Evolutionary conservation across 2,113 vertebrate genomes (phyloP), one percentile per base, ranked within the genome.

Genomic region (Mionectes macconnelli): DNA sequence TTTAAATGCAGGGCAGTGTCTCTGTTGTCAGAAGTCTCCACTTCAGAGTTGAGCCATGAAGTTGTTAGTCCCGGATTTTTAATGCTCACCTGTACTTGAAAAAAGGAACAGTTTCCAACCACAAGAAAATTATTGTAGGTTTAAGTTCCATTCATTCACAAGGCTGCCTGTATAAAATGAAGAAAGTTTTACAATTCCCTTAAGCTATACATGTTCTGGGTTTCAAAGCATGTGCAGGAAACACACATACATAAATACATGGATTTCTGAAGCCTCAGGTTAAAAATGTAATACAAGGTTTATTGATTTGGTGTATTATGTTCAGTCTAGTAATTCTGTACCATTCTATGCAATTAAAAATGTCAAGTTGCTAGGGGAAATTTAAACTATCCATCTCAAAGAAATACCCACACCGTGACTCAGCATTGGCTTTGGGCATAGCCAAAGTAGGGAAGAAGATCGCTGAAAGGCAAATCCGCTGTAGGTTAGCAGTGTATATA

Each of bases 181-280:
- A 72, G 45, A 67, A 68, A 22, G 13, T n/a, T 15, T 8, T 60
- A 57, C 12, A 45, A 18, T 84, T 50, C 78, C 90, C 81, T 96
- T 89, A 78, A 96, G 80, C 74, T 86, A 76, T 45, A 45, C 8
- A 1, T 80, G 84, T 85, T 63, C 40, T 70, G 62, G 52, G 40
- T 77, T 94, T 95, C 86, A 95, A 96, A 96, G 92, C 55, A 59
- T 0, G 2, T 85, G 42, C 39, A 75, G 42, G 55, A 69, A 90
- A 63, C 92, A 89, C 62, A 88, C 50, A 81, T 92, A 87, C 64
- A 66, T 84, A 91, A 96, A 66, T 35, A 80, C 28, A 91, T 4
- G 23, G 49, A 57, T 95, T 95, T 94, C 75, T 96, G 63, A 87
- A 92, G 81, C 95, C 91, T 76, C 56, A 4, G 84, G 92, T 86